Conservation (phyloP, 2,888 invertebrate genomes). For the Agriopis aurantiaria region DNA sequence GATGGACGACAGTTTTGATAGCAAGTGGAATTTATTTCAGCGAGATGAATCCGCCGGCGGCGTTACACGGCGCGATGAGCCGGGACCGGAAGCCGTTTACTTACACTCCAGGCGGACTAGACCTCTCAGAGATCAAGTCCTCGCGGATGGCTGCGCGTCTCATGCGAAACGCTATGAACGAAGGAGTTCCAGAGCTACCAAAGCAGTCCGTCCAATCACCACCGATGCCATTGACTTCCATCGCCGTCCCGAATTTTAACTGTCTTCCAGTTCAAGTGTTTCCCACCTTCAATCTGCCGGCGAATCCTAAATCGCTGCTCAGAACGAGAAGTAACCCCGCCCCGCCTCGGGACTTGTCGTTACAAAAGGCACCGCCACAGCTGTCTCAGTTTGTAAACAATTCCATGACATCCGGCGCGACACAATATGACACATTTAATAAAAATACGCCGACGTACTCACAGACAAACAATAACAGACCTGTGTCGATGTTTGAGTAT, state of each 20-base stretch:
- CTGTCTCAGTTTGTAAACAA: conserved; percentile 56
- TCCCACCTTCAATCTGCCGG: conserved; percentile 89
- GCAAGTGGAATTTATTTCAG: conserved; percentile 70
- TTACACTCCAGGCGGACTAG: conserved; percentile 96
- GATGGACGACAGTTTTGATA: conserved; percentile 47
- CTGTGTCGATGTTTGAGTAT: conserved; percentile 62
- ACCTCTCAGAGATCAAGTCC: conserved; percentile 95
- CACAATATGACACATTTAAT: conserved; percentile 55
- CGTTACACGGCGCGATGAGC: conserved; percentile 95
- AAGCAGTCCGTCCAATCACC: conserved; percentile 81
- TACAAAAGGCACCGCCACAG: conserved; percentile 47
- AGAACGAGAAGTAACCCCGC: conserved; percentile 76
- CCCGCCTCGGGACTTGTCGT: conserved; percentile 58
- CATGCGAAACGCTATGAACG: conserved; percentile 85
- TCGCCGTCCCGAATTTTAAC: conserved; percentile 77
- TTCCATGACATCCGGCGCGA: conserved; percentile 44
- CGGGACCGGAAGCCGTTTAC: conserved; percentile 98
- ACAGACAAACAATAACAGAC: conserved; percentile 63
- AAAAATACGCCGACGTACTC: conserved; percentile 54
- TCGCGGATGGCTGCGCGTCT: conserved; percentile 94
- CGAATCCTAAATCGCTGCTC: conserved; percentile 88
- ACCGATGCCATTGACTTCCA: conserved; percentile 79
- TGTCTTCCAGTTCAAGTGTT: conserved; percentile 84
- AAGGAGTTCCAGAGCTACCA: conserved; percentile 90
- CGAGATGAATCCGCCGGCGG: conserved; percentile 91